Evolutionary conservation across 2,113 vertebrate genomes (phyloP).

Genomic region (Prochilodus magdalenae): DNA sequence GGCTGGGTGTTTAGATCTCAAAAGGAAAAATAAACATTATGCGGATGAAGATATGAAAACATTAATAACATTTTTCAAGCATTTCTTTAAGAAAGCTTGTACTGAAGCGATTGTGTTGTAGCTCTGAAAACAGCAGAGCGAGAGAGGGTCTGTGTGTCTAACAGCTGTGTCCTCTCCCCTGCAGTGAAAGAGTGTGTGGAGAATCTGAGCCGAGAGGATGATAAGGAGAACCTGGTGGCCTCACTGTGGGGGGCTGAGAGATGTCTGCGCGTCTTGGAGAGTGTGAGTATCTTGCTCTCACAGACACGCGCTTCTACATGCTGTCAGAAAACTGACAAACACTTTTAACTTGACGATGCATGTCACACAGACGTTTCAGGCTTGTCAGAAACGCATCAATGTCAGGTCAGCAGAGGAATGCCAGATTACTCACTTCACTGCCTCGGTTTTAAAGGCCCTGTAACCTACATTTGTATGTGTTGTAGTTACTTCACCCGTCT

Average conservation of each 20-base stretch:
- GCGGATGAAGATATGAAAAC: too few species aligned
- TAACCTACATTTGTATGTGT: too few species aligned
- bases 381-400: neutral
- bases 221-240: slow-evolving; percentile 93
- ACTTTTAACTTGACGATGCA: neutral
- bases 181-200: slow-evolving; percentile 98
- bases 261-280: slow-evolving; percentile 97
- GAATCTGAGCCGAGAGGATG: slow-evolving; percentile 91
- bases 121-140: too few species aligned
- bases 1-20: too few species aligned
- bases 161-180: too few species aligned
- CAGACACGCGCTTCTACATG: neutral
- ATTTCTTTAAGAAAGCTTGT: too few species aligned
- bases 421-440: neutral
- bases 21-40: too few species aligned
- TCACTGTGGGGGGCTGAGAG: slow-evolving; percentile 97
- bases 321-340: neutral
- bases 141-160: too few species aligned
- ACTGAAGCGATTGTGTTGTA: too few species aligned
- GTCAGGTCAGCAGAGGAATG: neutral
- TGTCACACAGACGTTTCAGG: neutral
- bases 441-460: too few species aligned
- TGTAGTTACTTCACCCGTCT: too few species aligned
- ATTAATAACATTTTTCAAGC: too few species aligned
- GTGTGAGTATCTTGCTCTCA: slow-evolving; percentile 89